Percentiles rank a stretch among this genome's conserved stretches.
Conservation (phyloP, 2,797 vertebrate species). For the Sebastes reedi region DNA sequence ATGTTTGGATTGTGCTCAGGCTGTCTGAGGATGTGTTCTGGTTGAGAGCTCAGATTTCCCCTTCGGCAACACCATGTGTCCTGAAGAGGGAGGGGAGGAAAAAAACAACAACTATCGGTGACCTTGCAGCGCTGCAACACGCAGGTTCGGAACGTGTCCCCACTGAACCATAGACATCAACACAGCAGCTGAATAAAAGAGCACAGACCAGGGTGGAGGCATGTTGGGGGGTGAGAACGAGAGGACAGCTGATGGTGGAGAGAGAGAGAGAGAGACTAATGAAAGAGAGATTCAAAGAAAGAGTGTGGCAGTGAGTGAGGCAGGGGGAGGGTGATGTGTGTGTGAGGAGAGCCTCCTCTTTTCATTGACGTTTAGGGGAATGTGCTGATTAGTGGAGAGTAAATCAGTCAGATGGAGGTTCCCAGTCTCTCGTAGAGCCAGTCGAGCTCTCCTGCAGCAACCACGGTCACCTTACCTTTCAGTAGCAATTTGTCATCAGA, state of each 20-base stretch:
- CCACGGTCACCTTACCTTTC: conserved; percentile 22
- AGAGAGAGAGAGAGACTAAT: background rate
- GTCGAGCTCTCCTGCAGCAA: conserved; percentile 25
- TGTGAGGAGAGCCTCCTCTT: conserved; percentile 66
- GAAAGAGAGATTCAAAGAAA: conserved; percentile 30
- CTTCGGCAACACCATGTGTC: conserved; percentile 52
- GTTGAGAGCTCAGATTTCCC: conserved; percentile 59
- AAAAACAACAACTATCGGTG: conserved; percentile 39
- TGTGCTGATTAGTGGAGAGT: conserved; percentile 78
- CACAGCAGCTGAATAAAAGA: conserved; percentile 74
- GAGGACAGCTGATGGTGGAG: conserved; percentile 26
- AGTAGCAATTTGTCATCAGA: conserved; percentile 25
- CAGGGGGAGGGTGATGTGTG: conserved; percentile 31
- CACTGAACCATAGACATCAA: conserved; percentile 49
- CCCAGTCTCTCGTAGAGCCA: conserved; percentile 29
- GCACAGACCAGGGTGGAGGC: conserved; percentile 24
- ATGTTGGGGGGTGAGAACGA: background rate
- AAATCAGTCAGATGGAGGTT: conserved; percentile 66
- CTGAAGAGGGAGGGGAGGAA: conserved; percentile 39
- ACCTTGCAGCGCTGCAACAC: conserved; percentile 72
- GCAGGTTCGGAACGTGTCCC: conserved; percentile 44
- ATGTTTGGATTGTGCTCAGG: background rate
- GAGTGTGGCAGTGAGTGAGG: conserved; percentile 34
- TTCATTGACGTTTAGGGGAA: conserved; percentile 72
- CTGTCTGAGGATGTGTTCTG: conserved; percentile 44